phyloP scores from a whole-genome alignment of 92 coral and sea anemone species.

The Parazoanthus swiftii region DNA sequence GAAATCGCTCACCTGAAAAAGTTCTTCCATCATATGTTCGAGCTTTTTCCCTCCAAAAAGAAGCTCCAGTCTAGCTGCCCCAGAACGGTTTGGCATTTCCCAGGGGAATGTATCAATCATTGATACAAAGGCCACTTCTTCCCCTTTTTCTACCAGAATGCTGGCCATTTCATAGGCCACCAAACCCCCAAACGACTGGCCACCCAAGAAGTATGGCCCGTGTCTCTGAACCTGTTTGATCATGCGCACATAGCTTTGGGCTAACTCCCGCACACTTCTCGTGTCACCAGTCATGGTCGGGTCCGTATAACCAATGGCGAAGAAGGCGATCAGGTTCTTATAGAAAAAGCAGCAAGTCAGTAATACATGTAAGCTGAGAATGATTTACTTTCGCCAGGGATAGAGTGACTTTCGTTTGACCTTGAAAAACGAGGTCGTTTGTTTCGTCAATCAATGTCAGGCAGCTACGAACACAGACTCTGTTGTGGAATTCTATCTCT shows the following conservation, averaged over 20 bases:
- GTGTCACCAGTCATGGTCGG: constrained; percentile 51
- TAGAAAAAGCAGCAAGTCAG: background rate
- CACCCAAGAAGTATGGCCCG: constrained; percentile 67
- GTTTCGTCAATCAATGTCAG: too few relatives aligned
- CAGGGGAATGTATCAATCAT: constrained; percentile 89
- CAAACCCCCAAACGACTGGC: constrained; percentile 69
- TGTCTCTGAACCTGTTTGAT: constrained; percentile 48
- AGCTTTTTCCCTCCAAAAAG: constrained; percentile 30
- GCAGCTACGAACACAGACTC: too few relatives aligned
- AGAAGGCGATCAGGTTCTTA: constrained; percentile 55
- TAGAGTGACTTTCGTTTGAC: too few relatives aligned
- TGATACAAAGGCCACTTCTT: constrained; percentile 68
- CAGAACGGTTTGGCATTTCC: constrained; percentile 64
- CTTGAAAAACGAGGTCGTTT: too few relatives aligned
- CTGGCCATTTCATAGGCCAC: constrained; percentile 77
- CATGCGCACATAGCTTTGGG: constrained; percentile 52
- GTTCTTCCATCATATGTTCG: too few relatives aligned
- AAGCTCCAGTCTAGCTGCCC: constrained; percentile 62
- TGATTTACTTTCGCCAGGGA: background rate
- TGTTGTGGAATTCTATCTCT: too few relatives aligned
- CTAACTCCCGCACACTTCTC: constrained; percentile 56
- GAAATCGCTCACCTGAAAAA: too few relatives aligned
- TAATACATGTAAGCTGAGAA: background rate
- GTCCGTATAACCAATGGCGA: constrained; percentile 60
- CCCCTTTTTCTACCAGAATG: constrained; percentile 57